Evolutionary conservation across 2,113 vertebrate species (phyloP).

Genomic region (Lophura nycthemera): DNA sequence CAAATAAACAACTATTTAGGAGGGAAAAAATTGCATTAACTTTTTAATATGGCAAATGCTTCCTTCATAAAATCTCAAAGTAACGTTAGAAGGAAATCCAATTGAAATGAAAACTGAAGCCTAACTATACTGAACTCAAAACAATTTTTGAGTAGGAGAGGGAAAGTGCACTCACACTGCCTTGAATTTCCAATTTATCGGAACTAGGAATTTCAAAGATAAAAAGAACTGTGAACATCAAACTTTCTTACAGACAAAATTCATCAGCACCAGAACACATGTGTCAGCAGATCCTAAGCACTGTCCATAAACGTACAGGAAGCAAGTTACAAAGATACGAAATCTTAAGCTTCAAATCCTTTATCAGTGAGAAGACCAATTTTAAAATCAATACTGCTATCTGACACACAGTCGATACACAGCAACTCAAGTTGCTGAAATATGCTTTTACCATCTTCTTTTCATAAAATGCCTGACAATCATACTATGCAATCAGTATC

Average conservation of each 20-base stretch:
- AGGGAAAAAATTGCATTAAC: neutral
- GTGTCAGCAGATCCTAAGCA: neutral
- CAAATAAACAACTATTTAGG: neutral
- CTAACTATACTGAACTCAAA: neutral
- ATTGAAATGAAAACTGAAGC: neutral
- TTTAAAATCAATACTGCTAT: conserved; percentile 28
- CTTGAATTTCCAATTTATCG: neutral
- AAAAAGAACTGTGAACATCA: neutral
- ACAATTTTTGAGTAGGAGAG: neutral
- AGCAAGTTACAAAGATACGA: neutral
- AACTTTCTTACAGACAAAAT: neutral
- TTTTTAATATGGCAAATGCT: neutral
- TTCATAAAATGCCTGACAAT: neutral
- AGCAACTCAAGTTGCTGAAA: neutral
- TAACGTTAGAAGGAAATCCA: neutral
- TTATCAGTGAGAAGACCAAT: neutral
- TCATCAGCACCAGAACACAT: neutral
- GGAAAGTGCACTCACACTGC: neutral
- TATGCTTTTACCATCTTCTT: neutral
- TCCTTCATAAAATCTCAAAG: neutral
- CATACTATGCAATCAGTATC: neutral
- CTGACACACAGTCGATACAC: neutral
- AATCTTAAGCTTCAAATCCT: neutral
- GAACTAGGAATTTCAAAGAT: neutral
- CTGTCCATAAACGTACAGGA: neutral